A percentile compares a stretch with the other conserved stretches of the same genome.
phyloP scores from a whole-genome alignment of 2,888 invertebrate genomes.

The Cephus spinipes region DNA sequence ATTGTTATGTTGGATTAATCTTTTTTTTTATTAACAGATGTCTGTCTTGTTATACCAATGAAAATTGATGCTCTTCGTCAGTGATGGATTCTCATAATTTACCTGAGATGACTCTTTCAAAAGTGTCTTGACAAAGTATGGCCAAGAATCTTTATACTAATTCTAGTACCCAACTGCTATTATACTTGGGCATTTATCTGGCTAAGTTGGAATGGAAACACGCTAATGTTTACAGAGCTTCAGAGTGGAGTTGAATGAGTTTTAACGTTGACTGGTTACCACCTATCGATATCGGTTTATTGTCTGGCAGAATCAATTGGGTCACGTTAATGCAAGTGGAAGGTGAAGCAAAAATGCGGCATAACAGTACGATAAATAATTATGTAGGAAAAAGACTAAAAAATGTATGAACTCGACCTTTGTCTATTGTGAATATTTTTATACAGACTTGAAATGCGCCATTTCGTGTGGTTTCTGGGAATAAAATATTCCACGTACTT shows the following conservation, averaged over 20 bases:
- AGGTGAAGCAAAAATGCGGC: not conserved
- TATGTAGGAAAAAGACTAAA: not conserved
- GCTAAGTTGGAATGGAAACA: not conserved
- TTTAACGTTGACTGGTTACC: not conserved
- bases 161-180: not conserved
- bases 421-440: not conserved
- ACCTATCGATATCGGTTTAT: not conserved
- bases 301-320: not conserved
- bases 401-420: not conserved
- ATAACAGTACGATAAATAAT: not conserved
- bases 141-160: not conserved
- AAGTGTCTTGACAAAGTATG: not conserved
- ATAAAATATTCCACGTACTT: not conserved
- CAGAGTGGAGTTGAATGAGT: not conserved
- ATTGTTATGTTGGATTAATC: too few species aligned
- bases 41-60: not conserved
- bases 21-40: not conserved
- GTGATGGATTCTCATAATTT: not conserved
- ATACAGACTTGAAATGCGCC: not conserved
- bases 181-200: not conserved
- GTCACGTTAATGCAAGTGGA: not conserved
- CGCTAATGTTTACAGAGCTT: not conserved
- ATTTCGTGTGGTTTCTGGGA: not conserved
- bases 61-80: not conserved
- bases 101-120: not conserved